Evolutionary conservation across 2,888 invertebrate species (phyloP).

Genomic region (Scaptomyza tumidula): DNA sequence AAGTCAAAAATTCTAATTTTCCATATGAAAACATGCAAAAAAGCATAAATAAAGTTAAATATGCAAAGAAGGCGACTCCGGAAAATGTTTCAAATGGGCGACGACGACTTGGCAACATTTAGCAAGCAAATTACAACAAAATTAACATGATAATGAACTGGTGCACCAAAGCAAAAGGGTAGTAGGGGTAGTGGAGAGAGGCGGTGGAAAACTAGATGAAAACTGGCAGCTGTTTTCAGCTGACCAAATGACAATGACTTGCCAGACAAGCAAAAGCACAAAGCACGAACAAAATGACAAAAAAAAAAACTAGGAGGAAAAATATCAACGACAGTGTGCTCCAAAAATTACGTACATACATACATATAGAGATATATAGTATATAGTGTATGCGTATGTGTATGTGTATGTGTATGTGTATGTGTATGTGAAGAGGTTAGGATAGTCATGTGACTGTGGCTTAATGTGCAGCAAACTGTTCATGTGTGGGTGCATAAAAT

Average conservation of each 20-base stretch:
- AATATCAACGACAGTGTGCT: slow-evolving; percentile 48
- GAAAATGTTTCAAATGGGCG: slow-evolving; percentile 64
- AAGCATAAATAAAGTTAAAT: slow-evolving; percentile 76
- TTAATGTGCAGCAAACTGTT: slow-evolving; percentile 54
- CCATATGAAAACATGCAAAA: slow-evolving; percentile 72
- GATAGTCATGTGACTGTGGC: slow-evolving; percentile 43
- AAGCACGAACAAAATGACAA: slow-evolving; percentile 11
- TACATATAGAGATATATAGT: slow-evolving; percentile 7
- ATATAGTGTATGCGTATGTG: neutral
- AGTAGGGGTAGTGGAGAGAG: neutral
- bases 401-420: no score
- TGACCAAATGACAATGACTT: slow-evolving; percentile 79
- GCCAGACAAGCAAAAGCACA: slow-evolving; percentile 36
- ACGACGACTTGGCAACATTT: slow-evolving; percentile 72
- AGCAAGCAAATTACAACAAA: slow-evolving; percentile 80
- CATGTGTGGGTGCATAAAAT: slow-evolving; percentile 65
- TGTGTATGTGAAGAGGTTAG: slow-evolving; percentile 17
- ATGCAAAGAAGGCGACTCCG: slow-evolving; percentile 63
- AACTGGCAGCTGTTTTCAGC: slow-evolving; percentile 72
- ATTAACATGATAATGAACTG: slow-evolving; percentile 80
- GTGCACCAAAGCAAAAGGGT: slow-evolving; percentile 21
- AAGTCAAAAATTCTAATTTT: slow-evolving; percentile 71
- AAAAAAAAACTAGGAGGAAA: slow-evolving; percentile 12
- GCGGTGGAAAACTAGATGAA: slow-evolving; percentile 24
- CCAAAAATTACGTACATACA: slow-evolving; percentile 23